Evolutionary conservation across 2,888 invertebrate species (phyloP).

Genomic region (Xanthia togata): DNA sequence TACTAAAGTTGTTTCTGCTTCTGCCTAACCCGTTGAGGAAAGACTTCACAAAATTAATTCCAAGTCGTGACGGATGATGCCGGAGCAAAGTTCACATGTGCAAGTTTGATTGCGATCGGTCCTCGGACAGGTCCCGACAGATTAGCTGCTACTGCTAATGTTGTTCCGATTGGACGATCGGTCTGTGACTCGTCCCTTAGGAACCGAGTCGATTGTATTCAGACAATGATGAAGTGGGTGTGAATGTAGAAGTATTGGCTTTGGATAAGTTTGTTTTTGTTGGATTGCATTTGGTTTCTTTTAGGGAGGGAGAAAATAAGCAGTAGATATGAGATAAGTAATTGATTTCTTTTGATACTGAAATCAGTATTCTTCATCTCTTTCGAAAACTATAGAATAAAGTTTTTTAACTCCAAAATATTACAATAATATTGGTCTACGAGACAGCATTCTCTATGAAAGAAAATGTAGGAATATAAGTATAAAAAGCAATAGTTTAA

Average conservation of each 20-base stretch:
- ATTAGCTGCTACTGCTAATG: conserved; percentile 78
- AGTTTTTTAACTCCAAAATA: not conserved
- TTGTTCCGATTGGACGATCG: conserved; percentile 68
- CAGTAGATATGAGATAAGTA: not conserved
- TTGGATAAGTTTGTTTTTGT: conserved; percentile 41
- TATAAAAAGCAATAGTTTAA: not conserved
- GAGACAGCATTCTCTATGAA: not conserved
- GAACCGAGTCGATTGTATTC: conserved; percentile 67
- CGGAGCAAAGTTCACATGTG: conserved; percentile 85
- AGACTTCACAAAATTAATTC: conserved; percentile 37
- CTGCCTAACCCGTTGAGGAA: conserved; percentile 39
- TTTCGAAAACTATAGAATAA: not conserved
- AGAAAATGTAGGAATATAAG: not conserved
- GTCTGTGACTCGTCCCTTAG: conserved; percentile 66
- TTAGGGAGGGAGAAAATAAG: not conserved
- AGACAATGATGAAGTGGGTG: conserved; percentile 73
- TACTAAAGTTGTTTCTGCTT: not conserved
- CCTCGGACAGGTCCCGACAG: conserved; percentile 74
- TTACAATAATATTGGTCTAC: not conserved
- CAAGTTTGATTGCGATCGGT: conserved; percentile 84
- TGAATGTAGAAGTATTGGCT: conserved; percentile 53
- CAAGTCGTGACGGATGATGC: conserved; percentile 64
- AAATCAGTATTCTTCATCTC: not conserved
- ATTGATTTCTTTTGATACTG: not conserved
- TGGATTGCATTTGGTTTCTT: conserved; percentile 33